phyloP scores from a whole-genome alignment of 92 coral and sea anemone genomes.

The Bergia sp. region DNA sequence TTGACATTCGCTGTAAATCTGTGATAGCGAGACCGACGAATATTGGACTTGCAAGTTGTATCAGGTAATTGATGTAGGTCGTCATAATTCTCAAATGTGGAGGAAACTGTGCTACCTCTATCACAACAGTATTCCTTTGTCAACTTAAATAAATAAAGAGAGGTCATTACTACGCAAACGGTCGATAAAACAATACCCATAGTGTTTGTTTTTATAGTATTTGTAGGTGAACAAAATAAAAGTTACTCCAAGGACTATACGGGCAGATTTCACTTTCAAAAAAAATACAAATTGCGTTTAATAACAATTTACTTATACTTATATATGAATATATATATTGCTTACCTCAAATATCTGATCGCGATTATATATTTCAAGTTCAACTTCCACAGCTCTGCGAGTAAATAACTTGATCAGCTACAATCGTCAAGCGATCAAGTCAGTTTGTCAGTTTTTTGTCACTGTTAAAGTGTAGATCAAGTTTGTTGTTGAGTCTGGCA shows the following conservation, averaged over 20 bases:
- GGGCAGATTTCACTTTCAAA: not conserved
- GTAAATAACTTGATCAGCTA: not conserved
- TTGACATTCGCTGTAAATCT: not conserved
- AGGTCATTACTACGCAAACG: not conserved
- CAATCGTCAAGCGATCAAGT: not conserved
- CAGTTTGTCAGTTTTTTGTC: not conserved
- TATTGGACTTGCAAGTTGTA: not conserved
- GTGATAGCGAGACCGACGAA: not conserved
- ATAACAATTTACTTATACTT: constrained; percentile 8
- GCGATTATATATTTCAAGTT: not conserved
- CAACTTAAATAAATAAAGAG: not conserved
- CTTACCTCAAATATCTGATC: not conserved
- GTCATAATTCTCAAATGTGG: not conserved
- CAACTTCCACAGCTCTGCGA: not conserved
- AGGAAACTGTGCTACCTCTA: no score
- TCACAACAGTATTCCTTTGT: constrained; percentile 6
- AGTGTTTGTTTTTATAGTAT: no score
- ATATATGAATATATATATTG: not conserved
- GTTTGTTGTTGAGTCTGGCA: no score
- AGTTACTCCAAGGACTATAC: not conserved
- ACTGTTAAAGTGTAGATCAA: not conserved
- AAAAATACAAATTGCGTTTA: not conserved
- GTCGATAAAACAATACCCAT: not conserved
- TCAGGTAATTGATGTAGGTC: not conserved
- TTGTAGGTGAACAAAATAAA: not conserved